phyloP scores from a whole-genome alignment of 2,888 invertebrate genomes.

The Catonia carolina region DNA sequence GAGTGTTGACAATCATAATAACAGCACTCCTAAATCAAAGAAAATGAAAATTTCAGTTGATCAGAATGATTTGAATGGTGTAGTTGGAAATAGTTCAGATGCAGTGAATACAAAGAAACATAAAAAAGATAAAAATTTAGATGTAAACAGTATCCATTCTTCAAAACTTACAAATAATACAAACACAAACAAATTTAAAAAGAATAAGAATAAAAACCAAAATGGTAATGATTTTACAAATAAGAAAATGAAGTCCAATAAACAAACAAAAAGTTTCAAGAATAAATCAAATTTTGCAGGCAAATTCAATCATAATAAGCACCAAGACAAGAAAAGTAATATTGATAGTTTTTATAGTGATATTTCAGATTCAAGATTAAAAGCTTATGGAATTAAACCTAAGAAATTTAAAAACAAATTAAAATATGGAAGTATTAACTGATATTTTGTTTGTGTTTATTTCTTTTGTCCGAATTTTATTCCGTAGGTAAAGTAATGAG shows the following conservation, averaged over 20 bases:
- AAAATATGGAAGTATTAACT: slow-evolving; percentile 50
- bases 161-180: too few species aligned
- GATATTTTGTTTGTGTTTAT: too few species aligned
- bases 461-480: too few species aligned
- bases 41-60: too few species aligned
- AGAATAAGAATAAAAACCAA: slow-evolving; percentile 26
- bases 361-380: slow-evolving; percentile 71
- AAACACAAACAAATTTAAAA: too few species aligned
- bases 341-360: slow-evolving; percentile 33
- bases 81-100: neutral
- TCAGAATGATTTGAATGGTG: too few species aligned
- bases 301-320: slow-evolving; percentile 25
- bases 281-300: slow-evolving; percentile 24
- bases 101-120: neutral
- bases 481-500: too few species aligned
- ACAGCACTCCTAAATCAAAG: neutral
- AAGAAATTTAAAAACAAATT: slow-evolving; percentile 76
- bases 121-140: neutral
- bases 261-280: too few species aligned
- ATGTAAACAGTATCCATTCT: slow-evolving; percentile 22
- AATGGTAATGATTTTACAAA: slow-evolving; percentile 34
- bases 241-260: too few species aligned
- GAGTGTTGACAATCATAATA: too few species aligned
- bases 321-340: slow-evolving; percentile 14
- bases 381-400: slow-evolving; percentile 88